These are phyloP conservation scores for Pterostichus madidus DNA, from an alignment of 2,888 invertebrate species.

Conservation along the genomic window DNA sequence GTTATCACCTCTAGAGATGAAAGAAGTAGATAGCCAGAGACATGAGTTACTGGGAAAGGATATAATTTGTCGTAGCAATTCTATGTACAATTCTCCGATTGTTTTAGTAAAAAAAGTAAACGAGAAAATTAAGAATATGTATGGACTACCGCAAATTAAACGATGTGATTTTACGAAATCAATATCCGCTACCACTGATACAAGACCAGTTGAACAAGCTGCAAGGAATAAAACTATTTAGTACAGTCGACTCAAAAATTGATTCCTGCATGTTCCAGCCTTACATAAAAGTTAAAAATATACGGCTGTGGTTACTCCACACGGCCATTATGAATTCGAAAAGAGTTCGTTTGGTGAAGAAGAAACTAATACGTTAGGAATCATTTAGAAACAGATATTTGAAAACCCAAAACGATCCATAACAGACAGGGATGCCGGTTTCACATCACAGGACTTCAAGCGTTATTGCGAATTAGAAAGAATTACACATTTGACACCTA, in stretches of 20 bases:
- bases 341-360: slow-evolving; percentile 39
- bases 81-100: slow-evolving; percentile 26
- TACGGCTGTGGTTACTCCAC: slow-evolving; percentile 35
- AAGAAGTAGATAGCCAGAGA: slow-evolving; percentile 36
- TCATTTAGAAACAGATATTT: slow-evolving; percentile 6
- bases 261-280: slow-evolving; percentile 22
- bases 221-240: slow-evolving; percentile 68
- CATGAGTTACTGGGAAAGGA: slow-evolving; percentile 27
- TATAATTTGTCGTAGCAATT: slow-evolving; percentile 31
- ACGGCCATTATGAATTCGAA: slow-evolving; percentile 31
- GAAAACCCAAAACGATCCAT: slow-evolving; percentile 38
- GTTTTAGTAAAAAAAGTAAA: slow-evolving; percentile 31
- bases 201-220: slow-evolving; percentile 71
- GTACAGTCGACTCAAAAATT: slow-evolving; percentile 50
- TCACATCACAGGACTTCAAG: slow-evolving; percentile 35
- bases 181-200: slow-evolving; percentile 72
- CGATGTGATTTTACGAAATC: neutral
- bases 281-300: slow-evolving; percentile 4
- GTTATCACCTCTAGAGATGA: slow-evolving; percentile 17
- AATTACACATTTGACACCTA: neutral
- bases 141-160: slow-evolving; percentile 25
- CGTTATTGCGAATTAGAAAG: slow-evolving; percentile 14
- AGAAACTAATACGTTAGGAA: too few species aligned
- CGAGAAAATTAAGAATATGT: slow-evolving; percentile 14
- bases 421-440: slow-evolving; percentile 28